Base-by-base conservation (phyloP, 2,888 invertebrate genomes). In the Brachynemurus nebulosus region DNA sequence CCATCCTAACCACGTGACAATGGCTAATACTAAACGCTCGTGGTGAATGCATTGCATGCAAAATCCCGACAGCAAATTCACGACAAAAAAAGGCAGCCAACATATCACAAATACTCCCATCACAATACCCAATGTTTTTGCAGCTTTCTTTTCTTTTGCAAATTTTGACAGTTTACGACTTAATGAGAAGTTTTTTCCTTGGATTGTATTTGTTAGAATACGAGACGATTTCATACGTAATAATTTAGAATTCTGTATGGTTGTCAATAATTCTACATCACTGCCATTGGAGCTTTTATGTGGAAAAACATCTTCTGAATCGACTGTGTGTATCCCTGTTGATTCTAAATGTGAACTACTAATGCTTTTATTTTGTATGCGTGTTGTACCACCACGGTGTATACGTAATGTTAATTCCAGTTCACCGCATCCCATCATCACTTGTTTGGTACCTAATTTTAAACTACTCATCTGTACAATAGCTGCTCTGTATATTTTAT, bases 31-130 rank as follows among this genome's bases (percentile, higher is more conserved):
- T 46, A 89, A 77, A 64, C 90, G 86, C 60, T 88, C 88, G 59
- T 88, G 81, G 65, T 83, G 79, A 54, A 91, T 86, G 65, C 91
- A 91, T 57, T 80, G 76, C 49, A 80, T 74, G 65, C 91, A 89
- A 59, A 96, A 83, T 14, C 92, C 95, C 37, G 88, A 86, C 57
- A 93, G 68, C 45, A 96, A 70, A 66, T 95, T 95, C 52, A 90
- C 88, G 51, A 95, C 89, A 64, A 96, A 96, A 68, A 96, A 96
- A 48, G 96, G 96, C 55, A 95, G 71, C 95, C 95, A 96, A 64
- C 95, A 96, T 53, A 93, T 79, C 59, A 95, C 92, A 63, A 95
- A 95, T 51, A 91, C 90, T 46, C 93, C 93, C 84, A 95, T 92
- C 55, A 95, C 93, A 60, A 95, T 93, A 39, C 93, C 95, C 53